Conservation (phyloP, 2,888 invertebrate species). For the Cheilosia pagana region DNA sequence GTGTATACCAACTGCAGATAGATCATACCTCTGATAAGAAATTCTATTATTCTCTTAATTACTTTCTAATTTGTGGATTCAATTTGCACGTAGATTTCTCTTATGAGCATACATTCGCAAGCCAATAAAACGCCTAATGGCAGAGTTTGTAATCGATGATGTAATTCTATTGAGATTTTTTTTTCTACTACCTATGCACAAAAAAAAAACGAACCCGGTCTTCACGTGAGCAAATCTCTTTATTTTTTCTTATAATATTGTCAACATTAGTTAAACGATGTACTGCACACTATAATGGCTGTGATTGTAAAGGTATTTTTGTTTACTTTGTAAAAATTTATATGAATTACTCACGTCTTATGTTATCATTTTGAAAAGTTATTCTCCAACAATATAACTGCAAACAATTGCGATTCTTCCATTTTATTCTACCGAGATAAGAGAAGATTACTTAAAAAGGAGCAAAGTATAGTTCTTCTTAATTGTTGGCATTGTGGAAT, state of each 20-base stretch:
- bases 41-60: conserved; percentile 37
- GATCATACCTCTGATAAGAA: conserved; percentile 44
- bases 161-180: conserved; percentile 47
- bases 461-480: not conserved
- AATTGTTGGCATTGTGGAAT: not conserved
- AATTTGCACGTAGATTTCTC: conserved; percentile 28
- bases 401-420: conserved; percentile 23
- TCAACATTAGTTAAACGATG: conserved; percentile 21
- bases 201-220: conserved; percentile 19
- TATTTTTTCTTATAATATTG: conserved; percentile 7
- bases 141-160: conserved; percentile 56
- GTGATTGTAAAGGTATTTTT: conserved; percentile 37
- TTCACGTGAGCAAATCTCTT: conserved; percentile 52
- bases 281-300: not conserved
- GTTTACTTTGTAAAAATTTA: conserved; percentile 48
- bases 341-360: conserved; percentile 27
- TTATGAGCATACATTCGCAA: conserved; percentile 7
- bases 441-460: conserved; percentile 9
- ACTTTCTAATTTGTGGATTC: conserved; percentile 11
- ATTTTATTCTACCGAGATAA: conserved; percentile 9
- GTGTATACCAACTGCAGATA: not conserved
- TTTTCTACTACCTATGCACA: conserved; percentile 10
- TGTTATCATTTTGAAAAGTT: conserved; percentile 62
- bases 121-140: conserved; percentile 20
- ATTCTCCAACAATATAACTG: conserved; percentile 53